Base-by-base conservation (phyloP, 2,797 vertebrate species). In the Octomys mimax region DNA sequence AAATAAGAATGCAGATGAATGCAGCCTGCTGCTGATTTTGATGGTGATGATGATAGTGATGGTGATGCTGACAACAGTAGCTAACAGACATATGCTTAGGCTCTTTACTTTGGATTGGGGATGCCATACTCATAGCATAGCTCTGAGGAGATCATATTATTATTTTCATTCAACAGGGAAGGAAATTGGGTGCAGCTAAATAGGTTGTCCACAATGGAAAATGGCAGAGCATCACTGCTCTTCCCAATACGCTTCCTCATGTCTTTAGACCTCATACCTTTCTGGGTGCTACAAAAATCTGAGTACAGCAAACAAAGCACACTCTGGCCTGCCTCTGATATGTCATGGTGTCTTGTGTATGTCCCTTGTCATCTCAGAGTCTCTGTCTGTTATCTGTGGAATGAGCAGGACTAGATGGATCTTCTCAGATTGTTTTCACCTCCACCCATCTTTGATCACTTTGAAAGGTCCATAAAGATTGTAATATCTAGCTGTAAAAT, bases 21-120 rank as follows among this genome's bases (percentile, higher is more conserved):
- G 18, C 2, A 39, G 26, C 78, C n/a, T 79, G 19, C 28, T n/a
- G 31, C 61, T 68, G 2, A 2, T 83, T 73, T 39, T 24, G 54
- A 4, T 4, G 16, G 7, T 5, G 19, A 4, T 8, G 16, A 10
- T 7, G 14, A 5, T 22, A 42, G 6, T 6, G 18, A 7, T 7
- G 24, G 2, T 3, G 14, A 66, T 6, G 21, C 31, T 2, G 33
- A 22, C 0, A 16, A n/a, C 6, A 42, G 22, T 5, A 79, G 86
- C 57, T 77, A 70, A 64, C 24, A 54, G 1, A 75, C 75, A 26
- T 64, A n/a, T 49, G 66, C 54, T 64, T n/a, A 21, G 1, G n/a
- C 42, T 28, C 16, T 62, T 46, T 4, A 66, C 18, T 11, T 0
- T 28, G 19, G 57, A 57, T 57, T 57, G 54, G 54, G 54, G 54